Percentiles rank a stretch among this genome's conserved stretches.
Conservation (phyloP, 2,888 invertebrate genomes). For the Acheta domesticus region DNA sequence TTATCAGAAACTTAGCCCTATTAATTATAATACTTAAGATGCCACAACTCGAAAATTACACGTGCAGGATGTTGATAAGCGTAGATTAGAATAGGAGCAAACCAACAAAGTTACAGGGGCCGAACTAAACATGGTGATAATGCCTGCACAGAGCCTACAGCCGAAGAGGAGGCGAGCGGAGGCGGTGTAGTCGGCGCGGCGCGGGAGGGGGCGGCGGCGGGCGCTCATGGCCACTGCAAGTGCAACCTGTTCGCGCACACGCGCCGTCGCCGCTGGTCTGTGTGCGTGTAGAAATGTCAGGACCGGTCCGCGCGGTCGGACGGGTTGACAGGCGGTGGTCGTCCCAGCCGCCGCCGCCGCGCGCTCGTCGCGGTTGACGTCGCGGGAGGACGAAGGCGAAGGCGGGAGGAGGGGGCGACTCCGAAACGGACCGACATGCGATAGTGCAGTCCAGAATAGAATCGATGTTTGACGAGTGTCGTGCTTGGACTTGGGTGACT, state of each 20-base stretch:
- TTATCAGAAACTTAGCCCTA: too few relatives aligned
- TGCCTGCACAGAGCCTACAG: not conserved
- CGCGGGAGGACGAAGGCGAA: not conserved
- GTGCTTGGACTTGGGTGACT: too few relatives aligned
- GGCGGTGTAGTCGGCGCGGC: not conserved
- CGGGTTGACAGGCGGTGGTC: not conserved
- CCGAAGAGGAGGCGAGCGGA: not conserved
- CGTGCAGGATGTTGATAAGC: too few relatives aligned
- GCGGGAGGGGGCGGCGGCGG: not conserved
- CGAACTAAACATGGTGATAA: too few relatives aligned
- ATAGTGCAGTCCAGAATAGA: too few relatives aligned
- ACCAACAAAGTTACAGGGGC: too few relatives aligned
- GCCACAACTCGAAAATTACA: too few relatives aligned
- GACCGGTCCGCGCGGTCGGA: not conserved
- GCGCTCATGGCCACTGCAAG: not conserved
- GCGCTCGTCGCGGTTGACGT: too few relatives aligned
- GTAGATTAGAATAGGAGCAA: too few relatives aligned
- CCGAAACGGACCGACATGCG: too few relatives aligned
- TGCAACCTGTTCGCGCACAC: not conserved
- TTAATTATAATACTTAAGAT: too few relatives aligned
- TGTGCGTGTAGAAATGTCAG: slow-evolving; percentile 18
- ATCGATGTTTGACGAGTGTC: too few relatives aligned
- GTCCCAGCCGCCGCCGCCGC: not conserved
- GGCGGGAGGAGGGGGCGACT: not conserved
- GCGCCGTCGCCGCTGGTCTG: not conserved